Evolutionary conservation across 2,797 vertebrate species (phyloP), one percentile per base, ranked within the genome.

Genomic region (Mormyrus proboscirostris): DNA sequence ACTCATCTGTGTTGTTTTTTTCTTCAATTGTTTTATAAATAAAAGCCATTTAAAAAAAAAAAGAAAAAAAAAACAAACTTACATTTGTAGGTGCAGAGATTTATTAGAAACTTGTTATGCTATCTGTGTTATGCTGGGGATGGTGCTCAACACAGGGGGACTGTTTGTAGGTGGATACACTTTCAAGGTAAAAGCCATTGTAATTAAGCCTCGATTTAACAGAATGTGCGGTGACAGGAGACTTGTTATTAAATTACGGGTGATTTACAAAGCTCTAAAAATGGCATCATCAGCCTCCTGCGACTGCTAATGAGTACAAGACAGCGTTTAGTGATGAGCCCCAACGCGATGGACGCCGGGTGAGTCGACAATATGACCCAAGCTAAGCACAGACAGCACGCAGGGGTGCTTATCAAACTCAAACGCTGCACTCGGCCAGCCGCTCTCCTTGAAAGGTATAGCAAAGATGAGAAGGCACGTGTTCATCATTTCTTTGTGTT

Each of bases 161-260:
- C 29, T 33, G 25, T 73, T 73, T 73, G 65, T 73, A 73, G 65
- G 65, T 73, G 65, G 29, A 73, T 25, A 29, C 7, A 85, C 38
- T 44, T 38, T 79, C 38, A 3, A 50, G 82, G 82, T 49, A 50
- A 51, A 85, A 16, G 82, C n/a, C 82, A 85, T n/a, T 1, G 0
- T 85, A 22, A 85, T 85, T 51, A 85, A 50, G 82, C 44, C 44
- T 85, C 29, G 49, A 51, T 85, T 85, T 51, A 50, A n/a, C 47
- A 49, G 82, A 85, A 85, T 85, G 44, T 51, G 47, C 9, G 4
- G 4, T 19, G 47, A 49, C 47, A 85, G 49, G 82, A 51, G 22
- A 25, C 12, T 85, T 29, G 82, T 25, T 85, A 85, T 85, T 51
- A 84, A 85, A 85, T 85, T 50, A 85, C 4, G 83, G 83, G n/a